A percentile compares a stretch with the other conserved stretches of the same genome.
phyloP scores from a whole-genome alignment of 1,140 invertebrate genomes.

The Bradysia coprophila region DNA sequence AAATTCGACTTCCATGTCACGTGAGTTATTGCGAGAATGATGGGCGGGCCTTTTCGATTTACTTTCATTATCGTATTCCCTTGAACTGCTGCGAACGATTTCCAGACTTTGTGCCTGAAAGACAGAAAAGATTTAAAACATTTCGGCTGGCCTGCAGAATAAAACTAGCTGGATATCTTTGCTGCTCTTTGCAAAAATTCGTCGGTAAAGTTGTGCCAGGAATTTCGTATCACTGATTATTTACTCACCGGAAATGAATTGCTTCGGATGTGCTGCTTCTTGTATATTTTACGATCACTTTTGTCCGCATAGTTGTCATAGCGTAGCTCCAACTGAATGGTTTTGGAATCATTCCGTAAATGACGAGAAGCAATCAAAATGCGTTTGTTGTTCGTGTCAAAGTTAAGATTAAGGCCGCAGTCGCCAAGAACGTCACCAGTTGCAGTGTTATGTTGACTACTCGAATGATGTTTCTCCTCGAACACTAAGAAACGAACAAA shows the following conservation, averaged over 20 bases:
- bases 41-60: conserved; percentile 3
- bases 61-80: conserved; percentile 14
- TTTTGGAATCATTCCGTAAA: conserved; percentile 35
- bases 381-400: not conserved
- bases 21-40: conserved; percentile 25
- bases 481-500: conserved; percentile 11
- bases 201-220: no score
- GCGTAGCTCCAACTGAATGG: conserved; percentile 33
- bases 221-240: no score
- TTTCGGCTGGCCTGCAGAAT: no score
- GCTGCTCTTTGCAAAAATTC: no score
- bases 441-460: no score
- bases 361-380: conserved; percentile 32
- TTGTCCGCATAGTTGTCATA: conserved; percentile 16
- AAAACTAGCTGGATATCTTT: no score
- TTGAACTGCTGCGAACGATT: conserved; percentile 20
- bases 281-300: not conserved
- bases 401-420: not conserved
- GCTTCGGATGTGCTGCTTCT: conserved; percentile 21
- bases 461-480: conserved; percentile 15
- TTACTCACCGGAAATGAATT: conserved; percentile 22
- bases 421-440: conserved; percentile 7
- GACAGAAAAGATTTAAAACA: no score
- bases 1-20: conserved; percentile 17
- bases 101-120: no score